Conservation (phyloP, 2,113 vertebrate species). For the Scatophagus argus region DNA sequence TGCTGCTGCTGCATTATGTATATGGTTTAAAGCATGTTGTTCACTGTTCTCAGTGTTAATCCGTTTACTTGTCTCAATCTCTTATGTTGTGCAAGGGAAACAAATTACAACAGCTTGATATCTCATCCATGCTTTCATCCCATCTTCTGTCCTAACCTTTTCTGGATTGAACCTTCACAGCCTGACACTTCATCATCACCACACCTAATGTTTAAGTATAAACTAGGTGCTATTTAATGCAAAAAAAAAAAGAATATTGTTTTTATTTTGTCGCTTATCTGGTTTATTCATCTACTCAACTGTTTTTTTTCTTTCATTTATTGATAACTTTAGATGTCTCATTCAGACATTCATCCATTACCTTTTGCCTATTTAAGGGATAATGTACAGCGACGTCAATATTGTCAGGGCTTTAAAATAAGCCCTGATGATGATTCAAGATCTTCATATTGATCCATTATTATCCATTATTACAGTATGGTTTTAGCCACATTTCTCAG, state of each 20-base stretch:
- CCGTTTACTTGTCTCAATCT: constrained; percentile 6
- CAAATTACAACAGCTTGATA: constrained; percentile 14
- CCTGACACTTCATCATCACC: background rate
- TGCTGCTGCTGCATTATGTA: constrained; percentile 55
- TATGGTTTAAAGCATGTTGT: constrained; percentile 35
- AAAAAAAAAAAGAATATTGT: background rate
- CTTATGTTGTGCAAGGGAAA: constrained; percentile 30
- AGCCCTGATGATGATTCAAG: too few species aligned
- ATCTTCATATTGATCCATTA: too few species aligned
- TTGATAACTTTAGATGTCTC: background rate
- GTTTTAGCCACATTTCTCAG: background rate
- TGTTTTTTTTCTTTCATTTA: too few species aligned
- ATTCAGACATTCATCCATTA: background rate
- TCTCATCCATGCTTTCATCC: background rate
- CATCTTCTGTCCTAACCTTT: background rate
- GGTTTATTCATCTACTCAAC: too few species aligned
- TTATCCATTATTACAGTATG: too few species aligned
- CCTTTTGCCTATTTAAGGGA: too few species aligned
- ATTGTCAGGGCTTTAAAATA: too few species aligned
- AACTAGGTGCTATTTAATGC: background rate
- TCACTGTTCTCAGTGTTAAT: constrained; percentile 41
- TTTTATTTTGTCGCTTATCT: too few species aligned
- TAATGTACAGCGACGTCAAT: too few species aligned
- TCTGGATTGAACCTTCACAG: background rate
- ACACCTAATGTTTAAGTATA: background rate